Base-by-base conservation (phyloP, 2,113 vertebrate genomes). In the Cinclus mexicanus region DNA sequence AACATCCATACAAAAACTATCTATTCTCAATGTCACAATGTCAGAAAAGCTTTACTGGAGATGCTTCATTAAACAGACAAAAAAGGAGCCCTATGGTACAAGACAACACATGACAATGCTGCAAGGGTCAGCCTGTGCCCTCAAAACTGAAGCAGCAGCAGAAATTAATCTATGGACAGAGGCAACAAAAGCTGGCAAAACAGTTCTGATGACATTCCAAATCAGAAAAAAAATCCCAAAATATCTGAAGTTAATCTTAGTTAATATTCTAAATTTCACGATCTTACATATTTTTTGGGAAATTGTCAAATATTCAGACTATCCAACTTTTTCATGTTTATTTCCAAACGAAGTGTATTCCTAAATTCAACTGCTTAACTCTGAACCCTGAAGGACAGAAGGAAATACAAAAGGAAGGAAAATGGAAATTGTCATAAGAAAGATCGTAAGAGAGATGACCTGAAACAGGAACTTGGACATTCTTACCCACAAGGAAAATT, bases 91-190 rank as follows among this genome's bases (percentile, higher is more conserved):
- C 25, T 22, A 4, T 3, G 29, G 49, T 35, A 63, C 41, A 35
- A 31, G 24, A 20, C 49, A 71, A 25, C 14, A 26, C 46, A 61
- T 0, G 0, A 20, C 39, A 46, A 3, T 24, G 46, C 9, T 19
- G 7, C 20, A 47, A 47, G 24, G 35, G 21, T 31, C 47, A 68
- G 49, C 22, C 19, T 33, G 19, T 12, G 41, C 14, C 37, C 29
- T 24, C 44, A 52, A 60, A 83, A 79, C 57, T 10, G 41, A 60
- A 86, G 70, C 33, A 82, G 61, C 33, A 44, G 49, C 57, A 70
- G 33, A 78, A 91, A 46, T 47, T 15, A 10, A 80, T 10, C 28
- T 23, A 52, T 11, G 31, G 14, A 28, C 1, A 75, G 29, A 63
- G 64, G 47, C 72, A 83, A 65, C 24, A 22, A 44, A 89, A 59